Conservation (phyloP, 2,888 invertebrate species). For the Drosophila pegasa region DNA sequence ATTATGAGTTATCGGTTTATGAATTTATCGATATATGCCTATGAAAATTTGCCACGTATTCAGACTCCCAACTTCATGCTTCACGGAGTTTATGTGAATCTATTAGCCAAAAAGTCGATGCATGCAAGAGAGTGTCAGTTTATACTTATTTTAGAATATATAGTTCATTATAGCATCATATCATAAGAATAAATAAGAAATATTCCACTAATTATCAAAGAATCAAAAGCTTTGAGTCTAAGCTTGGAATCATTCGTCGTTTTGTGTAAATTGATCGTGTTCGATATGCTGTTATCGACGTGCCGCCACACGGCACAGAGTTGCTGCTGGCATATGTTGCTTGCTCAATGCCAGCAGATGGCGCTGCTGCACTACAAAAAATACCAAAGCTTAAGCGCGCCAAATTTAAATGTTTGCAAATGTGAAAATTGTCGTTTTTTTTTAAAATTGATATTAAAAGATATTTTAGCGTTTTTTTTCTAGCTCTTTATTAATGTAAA, state of each 20-base stretch:
- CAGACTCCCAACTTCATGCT: too few species aligned
- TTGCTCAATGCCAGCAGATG: not conserved
- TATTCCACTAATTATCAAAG: too few species aligned
- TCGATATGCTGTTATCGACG: not conserved
- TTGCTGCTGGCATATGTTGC: not conserved
- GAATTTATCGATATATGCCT: too few species aligned
- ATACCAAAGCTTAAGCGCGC: not conserved
- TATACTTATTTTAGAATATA: too few species aligned
- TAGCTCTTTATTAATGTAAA: constrained; percentile 74
- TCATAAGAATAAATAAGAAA: too few species aligned
- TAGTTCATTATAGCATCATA: too few species aligned
- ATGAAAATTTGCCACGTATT: too few species aligned
- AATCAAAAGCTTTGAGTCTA: not conserved
- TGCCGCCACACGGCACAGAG: not conserved
- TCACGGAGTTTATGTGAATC: too few species aligned
- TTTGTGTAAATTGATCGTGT: not conserved
- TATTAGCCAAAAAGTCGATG: too few species aligned
- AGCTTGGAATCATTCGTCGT: too few species aligned
- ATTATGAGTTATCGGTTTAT: too few species aligned
- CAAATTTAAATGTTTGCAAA: not conserved
- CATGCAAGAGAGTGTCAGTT: too few species aligned
- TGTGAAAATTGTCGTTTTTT: not conserved
- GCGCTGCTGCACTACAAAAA: not conserved
- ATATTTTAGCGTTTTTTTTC: constrained; percentile 17
- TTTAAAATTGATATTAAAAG: not conserved